Base-by-base conservation (phyloP, 2,113 vertebrate genomes). In the Eolophus roseicapilla region DNA sequence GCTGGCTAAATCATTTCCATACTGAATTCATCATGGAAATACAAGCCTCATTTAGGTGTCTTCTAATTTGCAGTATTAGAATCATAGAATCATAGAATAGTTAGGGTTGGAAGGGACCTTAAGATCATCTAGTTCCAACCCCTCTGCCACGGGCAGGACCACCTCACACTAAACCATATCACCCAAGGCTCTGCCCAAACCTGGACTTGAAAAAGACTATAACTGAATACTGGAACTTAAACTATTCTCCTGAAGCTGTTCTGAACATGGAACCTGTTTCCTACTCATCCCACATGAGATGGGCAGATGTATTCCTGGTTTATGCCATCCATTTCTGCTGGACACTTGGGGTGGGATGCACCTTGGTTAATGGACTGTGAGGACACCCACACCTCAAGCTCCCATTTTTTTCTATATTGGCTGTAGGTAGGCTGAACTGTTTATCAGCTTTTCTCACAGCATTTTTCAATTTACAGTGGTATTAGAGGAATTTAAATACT, bases 1-100 rank as follows among this genome's bases (percentile, higher is more conserved):
- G 23, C 53, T 82, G 59, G 39, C 46, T 90, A 90, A 95, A 80
- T 69, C 79, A 59, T 82, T 96, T 83, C 35, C 71, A 74, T 49
- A 55, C 12, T 4, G 10, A 67, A 67, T 87, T 86, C 96, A 33
- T 86, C 57, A 84, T 8, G 31, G 31, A 91, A 85, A 81, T 55
- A 49, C 0, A 10, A 82, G 41, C 23, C 49, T 29, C 3, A 13
- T n/a, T 65, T 57, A 77, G 16, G 13, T 73, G 31, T 25, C 25
- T 63, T 62, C 49, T 79, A 69, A 52, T 23, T 39, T 3, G 4
- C 28, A 50, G 52, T 29, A 62, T 76, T 91, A 70, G 39, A 39
- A 39, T 39, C 39, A 39, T 39, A 39, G 39, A 39, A 39, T 39
- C 39, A 39, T 39, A 13, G 39, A 39, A 39, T 39, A 39, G 39